A percentile compares a stretch with the other conserved stretches of the same genome.
phyloP scores from a whole-genome alignment of 2,797 vertebrate genomes.

The Odontamblyopus rebecca region DNA sequence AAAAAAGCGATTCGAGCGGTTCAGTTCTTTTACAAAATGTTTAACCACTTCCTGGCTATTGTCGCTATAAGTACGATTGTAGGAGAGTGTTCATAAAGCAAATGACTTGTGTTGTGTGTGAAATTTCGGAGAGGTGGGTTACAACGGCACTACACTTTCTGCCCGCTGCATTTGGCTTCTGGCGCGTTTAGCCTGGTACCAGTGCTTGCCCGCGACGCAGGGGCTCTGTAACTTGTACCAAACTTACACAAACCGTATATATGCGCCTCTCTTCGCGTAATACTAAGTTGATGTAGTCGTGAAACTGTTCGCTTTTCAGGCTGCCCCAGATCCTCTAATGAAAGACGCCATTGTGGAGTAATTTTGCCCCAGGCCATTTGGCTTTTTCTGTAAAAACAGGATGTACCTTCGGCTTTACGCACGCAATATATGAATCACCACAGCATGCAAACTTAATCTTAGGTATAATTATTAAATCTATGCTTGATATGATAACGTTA shows the following conservation, averaged over 20 bases:
- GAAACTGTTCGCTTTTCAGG: conserved; percentile 70
- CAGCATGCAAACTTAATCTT: conserved; percentile 40
- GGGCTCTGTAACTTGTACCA: conserved; percentile 49
- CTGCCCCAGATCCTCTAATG: conserved; percentile 77
- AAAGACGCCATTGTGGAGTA: conserved; percentile 88
- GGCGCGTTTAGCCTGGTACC: conserved; percentile 57
- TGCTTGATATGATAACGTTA: conserved; percentile 12
- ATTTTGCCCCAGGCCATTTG: conserved; percentile 75
- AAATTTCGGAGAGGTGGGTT: conserved; percentile 20
- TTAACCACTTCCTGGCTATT: conserved; percentile 80
- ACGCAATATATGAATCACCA: conserved; percentile 65
- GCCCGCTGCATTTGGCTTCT: conserved; percentile 66
- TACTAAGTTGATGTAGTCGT: conserved; percentile 31
- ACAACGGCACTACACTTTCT: conserved; percentile 41
- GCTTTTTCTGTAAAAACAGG: conserved; percentile 66
- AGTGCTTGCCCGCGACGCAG: conserved; percentile 38
- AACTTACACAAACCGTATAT: conserved; percentile 57
- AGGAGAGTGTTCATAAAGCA: conserved; percentile 16
- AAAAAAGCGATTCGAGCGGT: conserved; percentile 79
- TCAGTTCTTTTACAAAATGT: conserved; percentile 71
- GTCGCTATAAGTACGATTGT: conserved; percentile 54
- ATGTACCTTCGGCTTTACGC: conserved; percentile 60
- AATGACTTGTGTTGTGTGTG: conserved; percentile 8
- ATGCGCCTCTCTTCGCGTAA: conserved; percentile 5
- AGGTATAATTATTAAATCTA: conserved; percentile 18